Conservation (phyloP, 2,113 vertebrate genomes). For the Seriola aureovittata region DNA sequence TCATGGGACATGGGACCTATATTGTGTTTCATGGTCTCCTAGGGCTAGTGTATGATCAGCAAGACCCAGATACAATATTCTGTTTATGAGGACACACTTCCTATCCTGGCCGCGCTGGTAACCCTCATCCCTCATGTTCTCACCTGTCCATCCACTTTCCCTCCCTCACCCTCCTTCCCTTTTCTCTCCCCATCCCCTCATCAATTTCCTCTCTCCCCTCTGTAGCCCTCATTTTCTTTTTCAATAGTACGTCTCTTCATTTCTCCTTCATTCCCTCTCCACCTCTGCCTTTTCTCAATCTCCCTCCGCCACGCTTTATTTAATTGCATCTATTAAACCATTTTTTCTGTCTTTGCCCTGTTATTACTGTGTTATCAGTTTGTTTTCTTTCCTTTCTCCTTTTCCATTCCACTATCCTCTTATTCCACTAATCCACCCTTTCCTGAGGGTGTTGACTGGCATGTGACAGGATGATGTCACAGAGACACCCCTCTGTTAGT, state of each 20-base stretch:
- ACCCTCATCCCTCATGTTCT: slow-evolving; percentile 67
- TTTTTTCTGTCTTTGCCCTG: slow-evolving; percentile 17
- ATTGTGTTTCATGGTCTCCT: slow-evolving; percentile 72
- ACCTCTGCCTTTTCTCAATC: slow-evolving; percentile 24
- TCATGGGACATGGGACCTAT: slow-evolving; percentile 67
- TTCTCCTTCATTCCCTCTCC: slow-evolving; percentile 33
- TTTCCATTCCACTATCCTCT: slow-evolving; percentile 33
- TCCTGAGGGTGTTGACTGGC: slow-evolving; percentile 64
- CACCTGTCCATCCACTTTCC: slow-evolving; percentile 46
- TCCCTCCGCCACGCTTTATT: slow-evolving; percentile 30
- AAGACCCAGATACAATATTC: slow-evolving; percentile 50
- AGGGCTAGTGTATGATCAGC: slow-evolving; percentile 71
- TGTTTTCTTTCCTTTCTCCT: neutral
- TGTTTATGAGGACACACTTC: slow-evolving; percentile 72
- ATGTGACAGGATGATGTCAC: slow-evolving; percentile 70
- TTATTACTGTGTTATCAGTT: neutral
- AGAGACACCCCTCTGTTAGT: slow-evolving; percentile 58
- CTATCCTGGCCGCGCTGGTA: slow-evolving; percentile 43
- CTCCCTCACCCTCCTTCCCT: slow-evolving; percentile 9
- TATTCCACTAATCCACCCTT: slow-evolving; percentile 51
- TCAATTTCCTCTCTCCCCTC: slow-evolving; percentile 49
- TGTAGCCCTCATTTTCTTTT: slow-evolving; percentile 45
- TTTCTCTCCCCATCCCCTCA: slow-evolving; percentile 42
- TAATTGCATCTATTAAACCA: slow-evolving; percentile 43
- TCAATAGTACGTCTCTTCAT: slow-evolving; percentile 33